Percentiles rank a stretch among this genome's conserved stretches.
phyloP scores from a whole-genome alignment of 2,113 vertebrate species.

The Rhinolophus sinicus region DNA sequence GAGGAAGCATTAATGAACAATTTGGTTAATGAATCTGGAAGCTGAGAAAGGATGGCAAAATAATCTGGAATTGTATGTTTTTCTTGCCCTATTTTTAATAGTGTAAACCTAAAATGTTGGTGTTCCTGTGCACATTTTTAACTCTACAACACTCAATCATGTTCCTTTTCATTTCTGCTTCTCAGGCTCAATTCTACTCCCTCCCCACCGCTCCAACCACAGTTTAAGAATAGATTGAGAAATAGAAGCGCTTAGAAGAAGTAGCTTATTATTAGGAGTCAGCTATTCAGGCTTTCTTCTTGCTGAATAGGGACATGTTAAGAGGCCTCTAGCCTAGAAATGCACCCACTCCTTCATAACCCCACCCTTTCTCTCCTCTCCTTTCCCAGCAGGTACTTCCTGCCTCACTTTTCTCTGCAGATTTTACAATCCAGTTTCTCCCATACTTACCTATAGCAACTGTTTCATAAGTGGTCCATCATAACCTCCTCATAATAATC shows the following conservation, averaged over 20 bases:
- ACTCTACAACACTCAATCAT: not conserved
- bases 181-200: not conserved
- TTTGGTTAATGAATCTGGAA: not conserved
- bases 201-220: not conserved
- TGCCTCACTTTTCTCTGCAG: not conserved
- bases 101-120: not conserved
- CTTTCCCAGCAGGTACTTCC: not conserved
- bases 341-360: accelerated
- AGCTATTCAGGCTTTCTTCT: not conserved
- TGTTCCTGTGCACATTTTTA: not conserved
- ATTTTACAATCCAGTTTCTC: not conserved
- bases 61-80: not conserved
- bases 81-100: not conserved
- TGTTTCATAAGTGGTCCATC: accelerated
- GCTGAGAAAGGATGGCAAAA: not conserved
- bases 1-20: not conserved
- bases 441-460: not conserved
- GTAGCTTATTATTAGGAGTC: not conserved
- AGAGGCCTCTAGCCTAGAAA: not conserved
- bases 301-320: not conserved
- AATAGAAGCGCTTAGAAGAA: not conserved
- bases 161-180: not conserved
- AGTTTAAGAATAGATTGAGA: not conserved
- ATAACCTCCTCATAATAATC: not conserved
- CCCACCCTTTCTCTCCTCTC: not conserved